Base-by-base conservation (phyloP, 2,113 vertebrate species). In the Mus spicilegus region DNA sequence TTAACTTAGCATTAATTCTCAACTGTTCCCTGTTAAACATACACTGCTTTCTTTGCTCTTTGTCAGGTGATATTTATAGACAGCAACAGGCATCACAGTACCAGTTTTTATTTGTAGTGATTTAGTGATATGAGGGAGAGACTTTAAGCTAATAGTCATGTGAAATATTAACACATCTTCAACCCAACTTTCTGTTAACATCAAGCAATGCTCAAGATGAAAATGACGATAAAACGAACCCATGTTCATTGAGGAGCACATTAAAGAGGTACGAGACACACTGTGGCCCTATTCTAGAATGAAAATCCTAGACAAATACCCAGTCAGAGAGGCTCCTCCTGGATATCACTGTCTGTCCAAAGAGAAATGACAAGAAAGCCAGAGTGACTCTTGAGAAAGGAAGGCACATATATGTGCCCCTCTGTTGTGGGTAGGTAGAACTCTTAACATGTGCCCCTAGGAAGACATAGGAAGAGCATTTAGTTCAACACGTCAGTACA, bases 1-100 rank as follows among this genome's bases (percentile, higher is more conserved):
- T 98, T 98, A 97, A 97, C 97, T 98, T 93, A n/a, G 94, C 97
- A 98, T 98, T 96, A 98, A 97, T 89, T 96, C 58, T 19, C 0
- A 0, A 96, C 95, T 97, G 92, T 97, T 96, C 93, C 87, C 70
- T 91, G 96, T 90, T 95, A 96, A 96, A 95, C 0, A 46, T 80
- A 95, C 97, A 67, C 0, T 86, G 76, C 87, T 94, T 73, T 82
- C 95, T 96, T 95, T 97, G 97, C 89, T 96, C 88, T 92, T 80
- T 97, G 20, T 46, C 26, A 17, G 7, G 92, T 91, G 97, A 78
- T 94, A 76, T 94, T 97, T 94, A 89, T 77, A 97, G 75, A 93
- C 36, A 90, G 89, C 12, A 9, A 20, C 1, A 58, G 4, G 69
- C 67, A 86, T 75, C 85, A 58, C 49, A 56, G 5, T 0, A 73